Conservation (phyloP, 2,113 vertebrate genomes). For the Oncorhynchus mykiss region DNA sequence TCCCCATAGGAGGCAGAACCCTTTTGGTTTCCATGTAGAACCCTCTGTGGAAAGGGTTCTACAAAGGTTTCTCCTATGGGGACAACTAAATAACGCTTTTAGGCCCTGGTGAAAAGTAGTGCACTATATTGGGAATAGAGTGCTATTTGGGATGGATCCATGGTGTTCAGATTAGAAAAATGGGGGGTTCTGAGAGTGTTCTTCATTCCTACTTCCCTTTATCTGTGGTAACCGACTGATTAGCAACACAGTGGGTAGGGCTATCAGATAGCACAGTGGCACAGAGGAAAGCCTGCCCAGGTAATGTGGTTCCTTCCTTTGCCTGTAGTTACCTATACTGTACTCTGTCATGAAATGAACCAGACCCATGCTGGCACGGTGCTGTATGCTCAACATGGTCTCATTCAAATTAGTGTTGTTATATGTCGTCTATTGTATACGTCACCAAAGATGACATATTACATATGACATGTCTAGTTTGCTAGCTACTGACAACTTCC, state of each 20-base stretch:
- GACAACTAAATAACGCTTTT: no score
- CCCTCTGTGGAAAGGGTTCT: no score
- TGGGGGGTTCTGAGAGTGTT: conserved; percentile 58
- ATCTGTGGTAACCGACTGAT: conserved; percentile 63
- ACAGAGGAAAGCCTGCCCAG: not conserved
- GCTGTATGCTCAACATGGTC: no score
- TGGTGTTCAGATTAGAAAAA: conserved; percentile 58
- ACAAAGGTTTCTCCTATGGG: no score
- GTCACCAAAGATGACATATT: no score
- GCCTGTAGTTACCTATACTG: conserved; percentile 31
- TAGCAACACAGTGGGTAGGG: conserved; percentile 54
- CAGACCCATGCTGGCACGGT: no score
- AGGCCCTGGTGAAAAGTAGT: no score
- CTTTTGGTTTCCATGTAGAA: no score
- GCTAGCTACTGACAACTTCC: conserved; percentile 34
- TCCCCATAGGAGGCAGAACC: no score
- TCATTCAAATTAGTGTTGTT: no score
- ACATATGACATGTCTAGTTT: conserved; percentile 6
- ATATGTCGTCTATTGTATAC: no score
- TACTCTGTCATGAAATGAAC: not conserved
- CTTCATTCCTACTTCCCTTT: conserved; percentile 72
- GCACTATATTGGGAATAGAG: no score
- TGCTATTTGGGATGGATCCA: not conserved
- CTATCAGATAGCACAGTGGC: conserved; percentile 42
- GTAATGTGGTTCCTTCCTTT: conserved; percentile 29